phyloP scores from a whole-genome alignment of 2,113 vertebrate species.

The Fregetta grallaria region DNA sequence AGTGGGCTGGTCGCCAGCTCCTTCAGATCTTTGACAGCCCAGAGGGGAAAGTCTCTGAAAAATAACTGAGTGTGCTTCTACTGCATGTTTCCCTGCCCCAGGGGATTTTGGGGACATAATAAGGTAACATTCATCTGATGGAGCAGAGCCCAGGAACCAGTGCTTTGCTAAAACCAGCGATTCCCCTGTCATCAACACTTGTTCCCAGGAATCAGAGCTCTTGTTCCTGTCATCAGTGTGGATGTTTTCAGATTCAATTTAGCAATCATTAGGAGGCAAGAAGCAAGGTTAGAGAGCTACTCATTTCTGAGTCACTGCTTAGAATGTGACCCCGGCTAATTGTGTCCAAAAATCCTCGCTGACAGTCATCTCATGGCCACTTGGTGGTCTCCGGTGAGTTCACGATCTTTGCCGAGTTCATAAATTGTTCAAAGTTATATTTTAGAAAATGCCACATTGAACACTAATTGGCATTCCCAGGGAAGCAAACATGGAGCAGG shows the following conservation, averaged over 20 bases:
- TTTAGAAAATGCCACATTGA: not conserved
- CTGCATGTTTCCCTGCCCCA: not conserved
- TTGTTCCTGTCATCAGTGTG: not conserved
- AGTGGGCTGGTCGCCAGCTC: constrained; percentile 22
- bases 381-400: accelerated
- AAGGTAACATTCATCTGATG: not conserved
- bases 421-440: not conserved
- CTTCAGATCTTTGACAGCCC: constrained; percentile 26
- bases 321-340: not conserved
- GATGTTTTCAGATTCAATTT: not conserved
- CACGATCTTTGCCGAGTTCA: not conserved
- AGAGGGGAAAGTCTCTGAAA: constrained; percentile 10
- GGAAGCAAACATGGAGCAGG: not conserved
- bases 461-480: not conserved
- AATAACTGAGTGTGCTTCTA: not conserved
- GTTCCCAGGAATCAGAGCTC: not conserved
- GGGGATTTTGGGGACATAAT: not conserved
- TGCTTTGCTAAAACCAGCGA: not conserved
- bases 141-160: not conserved
- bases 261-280: not conserved
- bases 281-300: not conserved
- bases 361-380: not conserved
- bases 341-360: not conserved
- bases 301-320: not conserved
- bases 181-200: not conserved